phyloP scores from a whole-genome alignment of 2,113 vertebrate genomes.

The Nipponia nippon region DNA sequence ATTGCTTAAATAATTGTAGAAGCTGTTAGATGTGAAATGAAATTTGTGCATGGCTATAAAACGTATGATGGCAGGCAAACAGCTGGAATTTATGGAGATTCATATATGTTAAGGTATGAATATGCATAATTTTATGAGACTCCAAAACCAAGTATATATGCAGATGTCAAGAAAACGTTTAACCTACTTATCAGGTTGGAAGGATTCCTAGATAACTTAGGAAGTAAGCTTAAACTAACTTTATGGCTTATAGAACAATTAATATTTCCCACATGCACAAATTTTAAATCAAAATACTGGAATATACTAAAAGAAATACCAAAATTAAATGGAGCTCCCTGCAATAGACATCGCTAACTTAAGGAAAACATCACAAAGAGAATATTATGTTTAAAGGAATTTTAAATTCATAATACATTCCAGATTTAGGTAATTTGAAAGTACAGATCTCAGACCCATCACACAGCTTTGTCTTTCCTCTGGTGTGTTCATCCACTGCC shows the following conservation, averaged over 20 bases:
- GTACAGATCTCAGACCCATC: background rate
- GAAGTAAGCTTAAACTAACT: background rate
- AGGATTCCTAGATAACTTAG: background rate
- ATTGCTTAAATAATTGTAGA: background rate
- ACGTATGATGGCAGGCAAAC: background rate
- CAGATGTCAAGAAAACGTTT: background rate
- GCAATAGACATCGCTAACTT: background rate
- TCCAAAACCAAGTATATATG: background rate
- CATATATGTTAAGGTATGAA: background rate
- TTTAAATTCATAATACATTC: background rate
- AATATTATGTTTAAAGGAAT: background rate
- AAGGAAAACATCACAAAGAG: background rate
- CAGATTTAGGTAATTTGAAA: background rate
- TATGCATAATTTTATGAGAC: background rate
- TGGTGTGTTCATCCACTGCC: background rate
- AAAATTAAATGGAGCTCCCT: background rate
- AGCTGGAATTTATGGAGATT: conserved; percentile 1
- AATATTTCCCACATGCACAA: background rate
- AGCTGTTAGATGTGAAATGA: background rate
- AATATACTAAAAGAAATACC: background rate
- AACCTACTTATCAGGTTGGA: background rate
- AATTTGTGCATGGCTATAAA: background rate
- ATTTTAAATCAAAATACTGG: background rate
- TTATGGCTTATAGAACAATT: background rate
- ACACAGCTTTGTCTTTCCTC: background rate